A percentile compares a stretch with the other conserved stretches of the same genome.
Conservation (phyloP, 2,888 invertebrate genomes). For the Artemia sinica region DNA sequence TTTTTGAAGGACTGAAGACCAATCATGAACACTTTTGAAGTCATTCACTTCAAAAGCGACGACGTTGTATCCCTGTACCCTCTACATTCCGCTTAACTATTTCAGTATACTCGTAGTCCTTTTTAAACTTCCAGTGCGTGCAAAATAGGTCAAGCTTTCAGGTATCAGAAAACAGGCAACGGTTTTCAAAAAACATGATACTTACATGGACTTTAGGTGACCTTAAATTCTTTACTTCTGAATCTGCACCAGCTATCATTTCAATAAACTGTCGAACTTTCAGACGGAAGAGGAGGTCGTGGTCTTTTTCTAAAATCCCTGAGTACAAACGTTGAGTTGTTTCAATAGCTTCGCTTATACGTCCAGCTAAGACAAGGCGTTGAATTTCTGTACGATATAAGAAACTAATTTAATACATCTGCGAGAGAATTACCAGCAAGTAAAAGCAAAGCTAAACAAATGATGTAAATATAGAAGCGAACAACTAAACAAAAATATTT, state of each 20-base stretch:
- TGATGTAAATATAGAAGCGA: background rate
- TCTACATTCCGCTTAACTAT: too few species aligned
- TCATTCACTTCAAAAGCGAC: too few species aligned
- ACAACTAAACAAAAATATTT: background rate
- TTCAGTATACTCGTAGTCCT: too few species aligned
- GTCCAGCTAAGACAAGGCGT: slow-evolving; percentile 72
- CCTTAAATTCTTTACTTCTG: slow-evolving; percentile 39
- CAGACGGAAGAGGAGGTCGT: slow-evolving; percentile 78
- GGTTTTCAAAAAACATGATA: too few species aligned
- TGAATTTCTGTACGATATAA: slow-evolving; percentile 54
- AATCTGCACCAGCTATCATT: slow-evolving; percentile 75
- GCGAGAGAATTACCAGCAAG: background rate
- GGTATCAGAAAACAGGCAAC: too few species aligned
- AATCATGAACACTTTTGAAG: too few species aligned
- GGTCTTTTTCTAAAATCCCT: slow-evolving; percentile 73
- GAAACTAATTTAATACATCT: slow-evolving; percentile 10
- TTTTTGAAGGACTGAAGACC: too few species aligned
- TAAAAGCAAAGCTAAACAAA: slow-evolving; percentile 15
- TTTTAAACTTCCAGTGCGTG: too few species aligned
- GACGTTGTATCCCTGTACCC: too few species aligned
- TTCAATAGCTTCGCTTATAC: slow-evolving; percentile 89
- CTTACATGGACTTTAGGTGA: slow-evolving; percentile 19
- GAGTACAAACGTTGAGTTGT: slow-evolving; percentile 75
- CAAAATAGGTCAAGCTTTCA: too few species aligned
- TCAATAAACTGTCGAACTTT: slow-evolving; percentile 97